These are phyloP conservation scores for Diceros bicornis DNA, from an alignment of 2,797 vertebrate genomes.

Conservation along the genomic window DNA sequence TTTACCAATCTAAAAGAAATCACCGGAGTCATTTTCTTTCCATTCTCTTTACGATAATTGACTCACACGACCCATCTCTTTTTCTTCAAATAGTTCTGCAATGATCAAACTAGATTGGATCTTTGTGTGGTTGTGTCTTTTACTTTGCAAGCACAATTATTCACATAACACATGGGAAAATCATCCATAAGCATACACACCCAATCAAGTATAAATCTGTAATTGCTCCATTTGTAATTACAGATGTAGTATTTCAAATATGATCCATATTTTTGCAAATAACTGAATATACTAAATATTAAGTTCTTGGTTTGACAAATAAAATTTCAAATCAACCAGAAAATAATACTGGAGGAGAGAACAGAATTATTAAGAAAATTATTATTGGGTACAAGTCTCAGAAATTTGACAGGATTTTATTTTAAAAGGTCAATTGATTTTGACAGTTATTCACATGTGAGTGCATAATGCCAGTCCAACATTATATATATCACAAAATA, in stretches of 20 bases:
- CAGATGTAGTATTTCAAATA: slow-evolving; percentile 38
- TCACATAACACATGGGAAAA: slow-evolving; percentile 75
- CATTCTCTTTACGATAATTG: slow-evolving; percentile 87
- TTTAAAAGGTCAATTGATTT: not conserved
- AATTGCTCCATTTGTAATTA: slow-evolving; percentile 58
- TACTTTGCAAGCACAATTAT: slow-evolving; percentile 79
- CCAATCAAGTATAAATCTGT: slow-evolving; percentile 60
- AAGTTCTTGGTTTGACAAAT: slow-evolving; percentile 53
- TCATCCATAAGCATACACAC: not conserved
- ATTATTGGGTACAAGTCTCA: not conserved
- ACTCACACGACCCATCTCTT: slow-evolving; percentile 82
- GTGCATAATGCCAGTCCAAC: not conserved
- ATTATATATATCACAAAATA: slow-evolving; percentile 32
- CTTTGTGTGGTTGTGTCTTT: slow-evolving; percentile 70
- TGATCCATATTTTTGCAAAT: slow-evolving; percentile 48
- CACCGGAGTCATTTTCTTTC: slow-evolving; percentile 82
- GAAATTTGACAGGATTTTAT: slow-evolving; percentile 23
- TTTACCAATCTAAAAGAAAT: slow-evolving; percentile 85
- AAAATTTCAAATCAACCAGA: slow-evolving; percentile 13
- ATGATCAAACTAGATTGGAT: slow-evolving; percentile 81
- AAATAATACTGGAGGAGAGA: slow-evolving; percentile 4
- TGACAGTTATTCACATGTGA: not conserved
- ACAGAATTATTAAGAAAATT: slow-evolving; percentile 60
- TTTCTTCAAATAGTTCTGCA: slow-evolving; percentile 83
- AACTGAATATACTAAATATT: slow-evolving; percentile 56